Base-by-base conservation (phyloP, 1,140 invertebrate species). In the Plodia interpunctella region DNA sequence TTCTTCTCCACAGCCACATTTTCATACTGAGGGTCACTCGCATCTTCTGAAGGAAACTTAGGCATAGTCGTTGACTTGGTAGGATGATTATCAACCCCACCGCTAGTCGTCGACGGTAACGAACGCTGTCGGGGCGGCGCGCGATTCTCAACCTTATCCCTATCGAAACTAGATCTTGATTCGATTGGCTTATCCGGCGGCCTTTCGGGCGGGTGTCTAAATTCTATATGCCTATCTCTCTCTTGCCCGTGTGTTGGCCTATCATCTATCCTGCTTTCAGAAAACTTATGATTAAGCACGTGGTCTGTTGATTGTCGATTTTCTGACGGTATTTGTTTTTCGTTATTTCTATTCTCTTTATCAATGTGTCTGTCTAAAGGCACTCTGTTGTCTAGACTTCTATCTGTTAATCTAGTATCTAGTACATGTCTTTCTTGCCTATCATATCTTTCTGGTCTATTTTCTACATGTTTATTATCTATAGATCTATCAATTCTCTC, bases 31-130 rank as follows among this genome's bases (percentile, higher is more conserved):
- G 83, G 76, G 35, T 87, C 83, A 30, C 80, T 87, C 0, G 62
- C 59, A 8, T 87, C 84, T 25, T 87, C 82, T 3, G 83, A 85
- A 0, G 86, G 86, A 30, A 88, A 87, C 35, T 87, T 88, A 0
- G 86, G 84, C 81, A 88, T 88, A 0, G 86, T 88, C 0, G 80
- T 87, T 0, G 86, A 87, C 30, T 88, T 87, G 0, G 83, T 79
- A 0, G 83, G 81, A 44, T 88, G 74, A 44, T 61, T 68, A 2
- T 88, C 84, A 0, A 74, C 61, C 51, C 72, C 71, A 0, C 73
- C 68, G 55, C 74, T 81, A 1, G 77, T 85, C 0, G 70, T 72
- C 0, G 83, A 66, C 0, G 86, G 86, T 18, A 88, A 56, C 2
- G 84, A 87, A 51, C 86, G 76, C 54, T 88, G 86, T 51, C 86